Evolutionary conservation across 2,797 vertebrate species (phyloP).

Genomic region (Lacerta viridis): DNA sequence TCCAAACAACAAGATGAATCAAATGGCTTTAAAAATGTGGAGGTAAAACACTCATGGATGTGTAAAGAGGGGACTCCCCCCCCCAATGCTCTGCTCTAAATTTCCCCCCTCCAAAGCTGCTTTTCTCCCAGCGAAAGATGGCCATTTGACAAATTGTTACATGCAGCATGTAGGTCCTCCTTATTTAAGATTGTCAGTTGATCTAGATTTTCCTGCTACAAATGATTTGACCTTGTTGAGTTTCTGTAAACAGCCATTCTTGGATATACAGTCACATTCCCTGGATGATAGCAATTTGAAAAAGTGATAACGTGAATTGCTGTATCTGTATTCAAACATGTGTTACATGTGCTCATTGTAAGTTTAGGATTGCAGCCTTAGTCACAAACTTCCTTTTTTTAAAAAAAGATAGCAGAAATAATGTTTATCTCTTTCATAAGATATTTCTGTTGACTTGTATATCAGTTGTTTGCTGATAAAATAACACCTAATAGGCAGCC

Average conservation of each 20-base stretch:
- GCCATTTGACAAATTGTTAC: neutral
- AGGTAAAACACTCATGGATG: neutral
- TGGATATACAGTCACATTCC: neutral
- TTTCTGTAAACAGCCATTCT: neutral
- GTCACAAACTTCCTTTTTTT: neutral
- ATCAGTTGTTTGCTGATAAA: neutral
- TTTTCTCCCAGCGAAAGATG: neutral
- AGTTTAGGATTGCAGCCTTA: neutral
- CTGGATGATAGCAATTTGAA: neutral
- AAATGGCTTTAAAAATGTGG: neutral
- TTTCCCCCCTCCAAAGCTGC: neutral
- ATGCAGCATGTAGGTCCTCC: neutral
- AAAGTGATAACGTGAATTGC: neutral
- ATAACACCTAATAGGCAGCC: neutral
- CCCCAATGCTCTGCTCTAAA: neutral
- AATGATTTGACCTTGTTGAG: neutral
- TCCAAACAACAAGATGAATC: neutral
- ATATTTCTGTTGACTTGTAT: neutral
- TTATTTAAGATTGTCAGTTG: neutral
- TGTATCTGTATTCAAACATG: neutral
- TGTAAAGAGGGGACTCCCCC: neutral
- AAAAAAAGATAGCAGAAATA: neutral
- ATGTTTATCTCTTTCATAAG: neutral
- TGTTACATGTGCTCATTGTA: neutral
- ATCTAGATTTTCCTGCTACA: neutral